Base-by-base conservation (phyloP, 2,797 vertebrate genomes). In the Squalus acanthias region DNA sequence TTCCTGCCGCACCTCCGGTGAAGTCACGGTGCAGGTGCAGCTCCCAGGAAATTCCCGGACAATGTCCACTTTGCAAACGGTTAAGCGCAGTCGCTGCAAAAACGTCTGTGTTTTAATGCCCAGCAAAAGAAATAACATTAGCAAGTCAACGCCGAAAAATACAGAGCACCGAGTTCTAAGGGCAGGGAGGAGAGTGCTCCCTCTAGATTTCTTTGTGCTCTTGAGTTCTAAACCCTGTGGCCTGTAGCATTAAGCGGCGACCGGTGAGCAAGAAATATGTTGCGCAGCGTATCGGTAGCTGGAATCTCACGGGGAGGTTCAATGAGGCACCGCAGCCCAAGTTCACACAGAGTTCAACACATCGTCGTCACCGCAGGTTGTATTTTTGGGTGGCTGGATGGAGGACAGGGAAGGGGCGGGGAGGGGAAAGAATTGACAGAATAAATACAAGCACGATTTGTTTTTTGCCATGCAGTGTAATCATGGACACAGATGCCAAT, bases 401-500 rank as follows among this genome's bases (percentile, higher is more conserved):
- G 85, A 57, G 50, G 50, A 4, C 17, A 5, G 39, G 39, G 39
- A 39, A 39, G 39, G 39, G 39, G 39, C 39, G 39, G 24, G 9
- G 26, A 20, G 57, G 57, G 29, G 26, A 17, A 33, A 92, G 89
- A 92, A 63, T 63, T n/a, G 29, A 63, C 13, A 17, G 13, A 20
- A 65, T 93, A 69, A 69, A 24, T 9, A 46, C 91, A 24, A 26
- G 20, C 46, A 10, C 0, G n/a, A 69, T 93, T 69, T 46, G n/a
- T 46, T 93, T 46, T 93, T 67, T 93, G 63, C 65, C 17, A n/a
- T 22, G 6, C 8, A 39, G 6, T 8, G 33, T 92, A 93, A 93
- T 69, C 6, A 67, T 6, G n/a, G 63, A 93, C 15, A 2, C 33
- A 93, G 91, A 79, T 92, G 96, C 91, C 97, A 97, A 97, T 60